Conservation (phyloP, 2,113 vertebrate species). For the Pomatorhinus ruficollis region DNA sequence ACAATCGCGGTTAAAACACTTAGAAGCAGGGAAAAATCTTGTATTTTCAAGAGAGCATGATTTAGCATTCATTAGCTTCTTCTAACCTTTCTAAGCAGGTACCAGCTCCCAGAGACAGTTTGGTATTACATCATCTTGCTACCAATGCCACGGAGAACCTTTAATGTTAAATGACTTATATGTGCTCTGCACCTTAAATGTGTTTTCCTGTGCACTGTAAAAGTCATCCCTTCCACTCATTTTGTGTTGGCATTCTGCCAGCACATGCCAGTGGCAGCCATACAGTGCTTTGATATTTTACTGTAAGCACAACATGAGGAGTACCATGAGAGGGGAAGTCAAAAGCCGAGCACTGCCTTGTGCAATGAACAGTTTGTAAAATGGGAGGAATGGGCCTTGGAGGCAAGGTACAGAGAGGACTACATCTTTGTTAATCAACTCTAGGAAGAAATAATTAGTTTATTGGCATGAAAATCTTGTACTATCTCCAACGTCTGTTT, state of each 20-base stretch:
- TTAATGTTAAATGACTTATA: slow-evolving; percentile 3
- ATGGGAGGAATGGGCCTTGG: neutral
- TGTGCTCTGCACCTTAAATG: neutral
- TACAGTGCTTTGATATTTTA: neutral
- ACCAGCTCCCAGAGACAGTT: neutral
- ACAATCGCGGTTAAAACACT: neutral
- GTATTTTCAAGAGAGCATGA: neutral
- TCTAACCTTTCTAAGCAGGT: slow-evolving; percentile 8
- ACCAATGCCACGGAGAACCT: neutral
- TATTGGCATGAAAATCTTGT: neutral
- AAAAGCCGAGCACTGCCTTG: neutral
- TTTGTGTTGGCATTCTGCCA: neutral
- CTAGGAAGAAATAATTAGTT: neutral
- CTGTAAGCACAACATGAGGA: neutral
- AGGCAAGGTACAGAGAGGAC: neutral
- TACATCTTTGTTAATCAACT: neutral
- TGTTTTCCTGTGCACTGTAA: neutral
- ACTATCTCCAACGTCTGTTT: neutral
- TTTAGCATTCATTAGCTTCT: slow-evolving; percentile 20
- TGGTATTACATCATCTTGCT: neutral
- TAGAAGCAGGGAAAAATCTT: neutral
- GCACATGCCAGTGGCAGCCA: rapidly evolving
- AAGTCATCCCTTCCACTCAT: neutral
- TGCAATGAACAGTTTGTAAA: neutral
- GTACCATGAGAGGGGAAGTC: neutral